These are phyloP conservation scores for Diarsia mendica DNA, from an alignment of 2,888 invertebrate species.

Conservation along the genomic window DNA sequence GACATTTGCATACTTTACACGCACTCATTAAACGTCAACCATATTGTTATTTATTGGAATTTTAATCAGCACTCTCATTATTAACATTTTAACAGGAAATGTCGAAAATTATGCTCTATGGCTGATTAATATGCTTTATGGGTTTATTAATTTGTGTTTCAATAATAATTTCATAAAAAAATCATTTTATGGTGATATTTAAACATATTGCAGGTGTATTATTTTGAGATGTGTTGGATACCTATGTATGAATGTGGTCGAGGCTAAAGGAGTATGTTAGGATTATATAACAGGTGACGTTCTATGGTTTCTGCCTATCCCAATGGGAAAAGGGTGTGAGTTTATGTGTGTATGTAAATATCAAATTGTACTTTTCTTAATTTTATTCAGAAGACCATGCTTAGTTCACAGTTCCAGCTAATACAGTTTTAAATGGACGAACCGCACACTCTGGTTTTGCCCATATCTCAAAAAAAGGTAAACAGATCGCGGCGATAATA, in stretches of 20 bases:
- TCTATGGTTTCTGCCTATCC: too few relatives aligned
- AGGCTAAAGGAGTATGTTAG: too few relatives aligned
- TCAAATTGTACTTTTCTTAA: too few relatives aligned
- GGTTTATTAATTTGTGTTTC: background rate
- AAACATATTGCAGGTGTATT: background rate
- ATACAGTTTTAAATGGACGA: too few relatives aligned
- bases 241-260: too few relatives aligned
- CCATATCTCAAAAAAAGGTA: too few relatives aligned
- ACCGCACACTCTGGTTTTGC: background rate
- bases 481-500: background rate
- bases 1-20: constrained; percentile 83
- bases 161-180: background rate
- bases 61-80: constrained; percentile 57
- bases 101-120: constrained; percentile 19
- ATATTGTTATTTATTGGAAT: constrained; percentile 64
- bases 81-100: constrained; percentile 44
- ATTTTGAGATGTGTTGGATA: background rate
- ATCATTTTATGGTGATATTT: background rate
- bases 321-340: too few relatives aligned
- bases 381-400: too few relatives aligned
- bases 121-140: constrained; percentile 7
- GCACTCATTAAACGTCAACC: constrained; percentile 59
- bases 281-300: too few relatives aligned
- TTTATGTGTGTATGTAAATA: too few relatives aligned
- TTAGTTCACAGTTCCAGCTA: too few relatives aligned